Conservation (phyloP, 1,140 invertebrate species). For the Carposina sasakii region DNA sequence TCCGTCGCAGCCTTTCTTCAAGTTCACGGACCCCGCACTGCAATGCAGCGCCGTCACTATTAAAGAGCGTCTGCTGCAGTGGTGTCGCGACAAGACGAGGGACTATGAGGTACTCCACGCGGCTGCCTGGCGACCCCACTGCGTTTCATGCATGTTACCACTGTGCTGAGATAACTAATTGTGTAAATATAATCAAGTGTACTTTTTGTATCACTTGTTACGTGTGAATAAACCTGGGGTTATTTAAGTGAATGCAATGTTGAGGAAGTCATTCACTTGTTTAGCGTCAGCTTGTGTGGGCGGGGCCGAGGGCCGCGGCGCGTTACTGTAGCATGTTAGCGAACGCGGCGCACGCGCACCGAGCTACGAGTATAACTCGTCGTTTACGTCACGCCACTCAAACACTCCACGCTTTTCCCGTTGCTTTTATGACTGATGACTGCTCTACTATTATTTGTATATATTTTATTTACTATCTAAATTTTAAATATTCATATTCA, state of each 20-base stretch:
- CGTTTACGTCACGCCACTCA: conserved; percentile 20
- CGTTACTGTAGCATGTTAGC: conserved; percentile 22
- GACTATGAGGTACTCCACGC: conserved; percentile 89
- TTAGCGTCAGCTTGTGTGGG: no score
- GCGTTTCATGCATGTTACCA: no score
- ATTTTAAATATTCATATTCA: no score
- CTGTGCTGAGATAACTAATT: no score
- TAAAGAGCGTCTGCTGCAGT: conserved; percentile 95
- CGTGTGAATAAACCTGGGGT: no score
- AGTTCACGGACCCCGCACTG: conserved; percentile 89
- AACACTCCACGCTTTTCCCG: conserved; percentile 22
- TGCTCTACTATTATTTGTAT: conserved; percentile 23
- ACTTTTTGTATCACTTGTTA: no score
- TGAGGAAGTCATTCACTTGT: no score
- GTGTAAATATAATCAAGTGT: no score
- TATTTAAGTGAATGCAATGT: no score
- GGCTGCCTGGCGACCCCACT: conserved; percentile 16
- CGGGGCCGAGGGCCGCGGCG: no score
- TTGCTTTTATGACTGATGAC: no score
- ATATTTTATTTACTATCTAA: conserved; percentile 19
- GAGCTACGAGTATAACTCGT: conserved; percentile 17
- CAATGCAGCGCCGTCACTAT: conserved; percentile 91
- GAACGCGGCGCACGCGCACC: conserved; percentile 20
- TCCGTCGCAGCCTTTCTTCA: conserved; percentile 79
- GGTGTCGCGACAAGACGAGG: conserved; percentile 96